These are phyloP conservation scores for Pyrocoelia pectoralis DNA, from an alignment of 2,888 invertebrate species.

Conservation along the genomic window DNA sequence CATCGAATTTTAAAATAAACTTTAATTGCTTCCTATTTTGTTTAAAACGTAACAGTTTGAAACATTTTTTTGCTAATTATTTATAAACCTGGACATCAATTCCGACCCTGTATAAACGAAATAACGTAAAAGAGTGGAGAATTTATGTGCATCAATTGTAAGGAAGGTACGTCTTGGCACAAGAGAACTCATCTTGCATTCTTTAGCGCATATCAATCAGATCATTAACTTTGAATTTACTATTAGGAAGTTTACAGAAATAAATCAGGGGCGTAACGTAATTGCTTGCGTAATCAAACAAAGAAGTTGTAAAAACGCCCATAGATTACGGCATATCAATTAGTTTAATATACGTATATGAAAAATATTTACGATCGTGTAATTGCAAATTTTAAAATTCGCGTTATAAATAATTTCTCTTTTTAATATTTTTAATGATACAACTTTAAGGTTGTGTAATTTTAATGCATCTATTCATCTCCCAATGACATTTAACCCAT, in stretches of 20 bases:
- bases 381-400: not conserved
- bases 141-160: slow-evolving; percentile 20
- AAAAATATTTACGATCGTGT: slow-evolving; percentile 6
- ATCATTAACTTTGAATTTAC: slow-evolving; percentile 27
- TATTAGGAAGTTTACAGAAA: slow-evolving; percentile 30
- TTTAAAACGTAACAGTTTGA: no score
- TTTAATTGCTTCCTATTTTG: no score
- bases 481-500: no score
- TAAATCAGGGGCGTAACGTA: slow-evolving; percentile 11
- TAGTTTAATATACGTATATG: not conserved
- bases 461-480: not conserved
- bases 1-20: no score
- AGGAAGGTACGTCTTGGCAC: slow-evolving; percentile 27
- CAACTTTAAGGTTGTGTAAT: no score
- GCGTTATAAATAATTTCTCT: not conserved
- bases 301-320: no score
- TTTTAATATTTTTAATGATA: not conserved
- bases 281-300: slow-evolving; percentile 1
- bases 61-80: no score
- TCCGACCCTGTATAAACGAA: no score
- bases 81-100: no score
- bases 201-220: slow-evolving; percentile 30
- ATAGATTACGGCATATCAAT: no score
- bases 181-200: slow-evolving; percentile 28
- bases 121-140: not conserved